These are phyloP conservation scores for Lycopodina hypogea DNA, from an alignment of 37 sponge, comb jelly and placozoan genomes.

Conservation along the genomic window DNA sequence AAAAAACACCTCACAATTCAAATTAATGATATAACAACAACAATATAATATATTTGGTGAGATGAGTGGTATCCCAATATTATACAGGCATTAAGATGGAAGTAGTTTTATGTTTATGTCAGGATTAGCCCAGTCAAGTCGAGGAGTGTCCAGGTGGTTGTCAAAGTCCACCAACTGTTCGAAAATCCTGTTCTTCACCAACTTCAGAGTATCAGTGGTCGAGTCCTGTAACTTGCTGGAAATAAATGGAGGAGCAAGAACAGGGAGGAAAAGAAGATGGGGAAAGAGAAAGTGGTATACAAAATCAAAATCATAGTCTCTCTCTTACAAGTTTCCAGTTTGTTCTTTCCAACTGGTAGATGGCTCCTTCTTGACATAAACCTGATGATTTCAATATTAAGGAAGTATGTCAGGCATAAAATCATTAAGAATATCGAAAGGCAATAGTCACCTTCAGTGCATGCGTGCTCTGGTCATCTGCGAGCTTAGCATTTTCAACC, in stretches of 20 bases:
- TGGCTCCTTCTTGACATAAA: background rate
- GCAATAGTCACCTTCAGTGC: background rate
- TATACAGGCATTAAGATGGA: too few relatives aligned
- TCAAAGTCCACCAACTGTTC: slow-evolving; percentile 76
- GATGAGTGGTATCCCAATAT: too few relatives aligned
- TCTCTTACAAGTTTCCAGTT: slow-evolving; percentile 1
- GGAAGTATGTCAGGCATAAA: background rate
- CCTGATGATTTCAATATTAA: background rate
- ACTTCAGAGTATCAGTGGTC: background rate
- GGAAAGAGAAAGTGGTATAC: background rate
- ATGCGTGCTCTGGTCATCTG: background rate
- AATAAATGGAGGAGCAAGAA: background rate
- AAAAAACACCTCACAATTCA: too few relatives aligned
- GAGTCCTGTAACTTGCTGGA: background rate
- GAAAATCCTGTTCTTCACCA: slow-evolving; percentile 23
- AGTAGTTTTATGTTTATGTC: slow-evolving; percentile 35
- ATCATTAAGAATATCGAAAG: background rate
- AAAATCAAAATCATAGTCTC: background rate
- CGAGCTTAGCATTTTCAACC: slow-evolving; percentile 15
- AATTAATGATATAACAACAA: too few relatives aligned
- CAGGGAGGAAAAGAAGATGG: background rate
- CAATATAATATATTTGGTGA: too few relatives aligned
- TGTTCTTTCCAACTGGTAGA: slow-evolving; percentile 29
- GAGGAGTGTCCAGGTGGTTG: slow-evolving; percentile 66
- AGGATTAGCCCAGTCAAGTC: slow-evolving; percentile 79